phyloP scores from a whole-genome alignment of 2,113 vertebrate species.

The Probosciger aterrimus region DNA sequence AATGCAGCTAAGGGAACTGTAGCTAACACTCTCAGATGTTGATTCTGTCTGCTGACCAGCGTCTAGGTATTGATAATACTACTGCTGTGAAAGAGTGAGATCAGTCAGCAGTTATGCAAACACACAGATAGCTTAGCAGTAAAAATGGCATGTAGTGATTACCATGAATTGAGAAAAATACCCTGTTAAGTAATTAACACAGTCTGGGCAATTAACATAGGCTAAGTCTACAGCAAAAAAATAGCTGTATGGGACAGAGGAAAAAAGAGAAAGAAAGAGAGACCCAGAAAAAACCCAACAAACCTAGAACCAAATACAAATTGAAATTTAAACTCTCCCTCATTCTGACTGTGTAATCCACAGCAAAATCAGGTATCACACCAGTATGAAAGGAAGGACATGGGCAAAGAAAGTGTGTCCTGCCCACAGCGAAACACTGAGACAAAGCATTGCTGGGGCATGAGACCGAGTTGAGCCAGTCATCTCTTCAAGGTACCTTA shows the following conservation, averaged over 20 bases:
- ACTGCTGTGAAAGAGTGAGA: neutral
- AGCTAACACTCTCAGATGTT: neutral
- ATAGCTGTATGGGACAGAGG: neutral
- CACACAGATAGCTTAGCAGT: neutral
- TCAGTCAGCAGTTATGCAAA: conserved; percentile 41
- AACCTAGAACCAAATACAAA: neutral
- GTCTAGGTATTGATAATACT: neutral
- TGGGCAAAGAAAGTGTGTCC: neutral
- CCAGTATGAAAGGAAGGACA: neutral
- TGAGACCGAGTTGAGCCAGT: neutral
- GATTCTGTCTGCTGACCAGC: conserved; percentile 15
- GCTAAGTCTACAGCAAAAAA: neutral
- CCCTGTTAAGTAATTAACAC: conserved; percentile 12
- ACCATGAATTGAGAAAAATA: conserved; percentile 4
- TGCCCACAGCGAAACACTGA: neutral
- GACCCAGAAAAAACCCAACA: neutral
- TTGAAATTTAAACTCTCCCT: neutral
- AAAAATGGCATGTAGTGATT: conserved; percentile 9
- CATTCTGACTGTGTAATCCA: neutral
- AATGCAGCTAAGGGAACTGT: neutral
- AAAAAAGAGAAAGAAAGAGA: neutral
- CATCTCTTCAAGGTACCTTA: neutral
- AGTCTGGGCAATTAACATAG: conserved; percentile 10
- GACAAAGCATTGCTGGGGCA: neutral
- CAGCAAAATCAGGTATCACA: neutral